These are phyloP conservation scores for Tauraco hartlaubi DNA, from an alignment of 2,797 vertebrate species.

Conservation along the genomic window DNA sequence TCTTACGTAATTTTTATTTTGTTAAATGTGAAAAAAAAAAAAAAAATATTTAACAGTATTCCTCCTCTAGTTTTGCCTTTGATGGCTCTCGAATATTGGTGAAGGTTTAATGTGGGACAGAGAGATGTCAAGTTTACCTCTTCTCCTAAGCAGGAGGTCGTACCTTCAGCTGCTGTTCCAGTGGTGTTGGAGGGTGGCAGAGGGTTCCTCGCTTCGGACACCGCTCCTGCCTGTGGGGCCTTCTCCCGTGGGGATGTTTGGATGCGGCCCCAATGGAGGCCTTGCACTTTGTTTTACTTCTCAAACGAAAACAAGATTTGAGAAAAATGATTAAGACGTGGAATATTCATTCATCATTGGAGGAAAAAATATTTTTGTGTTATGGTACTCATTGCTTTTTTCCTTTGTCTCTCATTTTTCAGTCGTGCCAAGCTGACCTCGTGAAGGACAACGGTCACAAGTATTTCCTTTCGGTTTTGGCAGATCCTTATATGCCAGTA, in stretches of 20 bases:
- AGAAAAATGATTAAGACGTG: not conserved
- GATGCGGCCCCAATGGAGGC: not conserved
- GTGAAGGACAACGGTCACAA: slow-evolving; percentile 99
- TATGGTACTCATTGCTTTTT: not conserved
- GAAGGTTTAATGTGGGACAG: not conserved
- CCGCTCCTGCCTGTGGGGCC: not conserved
- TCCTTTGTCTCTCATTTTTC: slow-evolving; percentile 39
- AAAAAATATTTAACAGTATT: not conserved
- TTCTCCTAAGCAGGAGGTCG: not conserved
- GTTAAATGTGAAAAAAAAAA: not conserved
- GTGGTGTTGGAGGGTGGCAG: not conserved
- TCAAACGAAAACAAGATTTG: not conserved
- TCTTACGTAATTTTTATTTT: not conserved
- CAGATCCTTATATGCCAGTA: slow-evolving; percentile 98
- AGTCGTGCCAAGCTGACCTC: slow-evolving; percentile 98
- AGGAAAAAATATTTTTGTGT: not conserved
- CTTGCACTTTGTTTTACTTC: not conserved
- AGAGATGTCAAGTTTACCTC: not conserved
- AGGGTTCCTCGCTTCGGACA: not conserved
- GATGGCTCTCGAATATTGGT: not conserved
- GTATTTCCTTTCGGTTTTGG: slow-evolving; percentile 96
- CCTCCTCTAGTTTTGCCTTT: not conserved
- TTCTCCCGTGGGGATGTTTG: not conserved
- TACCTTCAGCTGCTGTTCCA: not conserved
- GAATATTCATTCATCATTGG: not conserved